Conservation (phyloP, 1,140 invertebrate genomes). For the Scaptomyza montana region DNA sequence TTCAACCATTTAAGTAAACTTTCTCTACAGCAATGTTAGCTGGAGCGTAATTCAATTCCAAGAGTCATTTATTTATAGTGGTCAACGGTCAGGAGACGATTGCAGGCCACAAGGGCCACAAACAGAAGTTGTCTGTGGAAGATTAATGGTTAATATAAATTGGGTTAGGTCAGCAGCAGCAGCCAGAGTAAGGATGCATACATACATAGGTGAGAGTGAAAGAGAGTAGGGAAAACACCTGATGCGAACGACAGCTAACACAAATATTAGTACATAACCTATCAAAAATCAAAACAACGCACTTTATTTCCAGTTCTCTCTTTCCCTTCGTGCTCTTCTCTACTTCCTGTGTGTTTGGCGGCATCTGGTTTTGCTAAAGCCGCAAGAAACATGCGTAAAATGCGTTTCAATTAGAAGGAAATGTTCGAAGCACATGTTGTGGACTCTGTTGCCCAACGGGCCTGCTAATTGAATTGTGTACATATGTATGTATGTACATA, state of each 20-base stretch:
- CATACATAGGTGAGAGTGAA: neutral
- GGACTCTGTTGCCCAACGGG: neutral
- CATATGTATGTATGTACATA: constrained; percentile 1
- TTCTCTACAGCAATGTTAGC: constrained; percentile 39
- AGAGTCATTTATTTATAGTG: constrained; percentile 77
- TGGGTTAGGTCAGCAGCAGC: constrained; percentile 46
- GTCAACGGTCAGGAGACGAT: constrained; percentile 38
- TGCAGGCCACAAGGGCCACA: constrained; percentile 4
- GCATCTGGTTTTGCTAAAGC: constrained; percentile 64
- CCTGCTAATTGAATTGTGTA: constrained; percentile 72
- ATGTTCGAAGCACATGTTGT: constrained; percentile 72
- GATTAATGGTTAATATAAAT: constrained; percentile 42
- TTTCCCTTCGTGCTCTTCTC: neutral
- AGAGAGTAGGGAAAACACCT: constrained; percentile 25
- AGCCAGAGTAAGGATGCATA: constrained; percentile 5
- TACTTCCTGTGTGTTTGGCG: constrained; percentile 49
- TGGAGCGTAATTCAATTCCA: constrained; percentile 78
- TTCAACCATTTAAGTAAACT: constrained; percentile 1
- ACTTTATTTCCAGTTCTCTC: neutral
- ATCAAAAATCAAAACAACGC: constrained; percentile 1
- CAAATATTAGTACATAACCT: neutral
- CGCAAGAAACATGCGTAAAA: constrained; percentile 57
- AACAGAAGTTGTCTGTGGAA: constrained; percentile 17
- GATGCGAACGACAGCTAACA: constrained; percentile 18
- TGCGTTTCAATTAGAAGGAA: constrained; percentile 79